phyloP scores from a whole-genome alignment of 2,113 vertebrate genomes.

The Pungitius pungitius region DNA sequence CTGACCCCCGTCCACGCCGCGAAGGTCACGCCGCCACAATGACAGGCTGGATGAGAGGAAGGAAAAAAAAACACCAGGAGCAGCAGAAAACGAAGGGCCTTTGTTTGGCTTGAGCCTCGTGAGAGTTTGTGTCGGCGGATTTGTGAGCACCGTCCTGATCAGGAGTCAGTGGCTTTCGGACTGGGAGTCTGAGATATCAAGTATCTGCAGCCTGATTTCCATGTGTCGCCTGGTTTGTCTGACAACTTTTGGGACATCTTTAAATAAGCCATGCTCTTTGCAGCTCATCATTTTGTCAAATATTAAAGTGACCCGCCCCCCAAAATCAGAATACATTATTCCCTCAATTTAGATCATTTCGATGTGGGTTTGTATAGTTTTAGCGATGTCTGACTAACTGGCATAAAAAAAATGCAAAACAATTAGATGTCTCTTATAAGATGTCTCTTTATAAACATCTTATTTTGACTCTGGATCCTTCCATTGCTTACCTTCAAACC shows the following conservation, averaged over 20 bases:
- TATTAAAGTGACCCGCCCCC: neutral
- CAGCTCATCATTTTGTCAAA: neutral
- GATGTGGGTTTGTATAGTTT: neutral
- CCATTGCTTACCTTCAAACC: slow-evolving; percentile 1
- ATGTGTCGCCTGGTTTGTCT: neutral
- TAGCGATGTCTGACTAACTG: too few relatives aligned
- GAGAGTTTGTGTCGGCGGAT: slow-evolving; percentile 29
- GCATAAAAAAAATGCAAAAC: neutral
- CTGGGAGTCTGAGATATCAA: neutral
- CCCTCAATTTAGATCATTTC: too few relatives aligned
- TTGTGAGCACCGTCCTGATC: slow-evolving; percentile 27
- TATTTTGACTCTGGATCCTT: neutral
- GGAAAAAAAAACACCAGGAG: slow-evolving; percentile 37
- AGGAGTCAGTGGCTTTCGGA: neutral
- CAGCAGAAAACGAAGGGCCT: slow-evolving; percentile 25
- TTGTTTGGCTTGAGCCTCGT: slow-evolving; percentile 23
- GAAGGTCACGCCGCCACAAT: slow-evolving; percentile 20
- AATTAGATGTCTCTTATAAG: neutral
- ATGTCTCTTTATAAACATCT: neutral
- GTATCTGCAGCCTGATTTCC: neutral
- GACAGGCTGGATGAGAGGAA: slow-evolving; percentile 23
- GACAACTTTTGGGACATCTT: neutral
- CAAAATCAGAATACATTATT: neutral
- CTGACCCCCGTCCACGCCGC: slow-evolving; percentile 14
- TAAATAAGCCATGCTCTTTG: neutral